phyloP scores from a whole-genome alignment of 2,888 invertebrate genomes.

The Acrobasis suavella region DNA sequence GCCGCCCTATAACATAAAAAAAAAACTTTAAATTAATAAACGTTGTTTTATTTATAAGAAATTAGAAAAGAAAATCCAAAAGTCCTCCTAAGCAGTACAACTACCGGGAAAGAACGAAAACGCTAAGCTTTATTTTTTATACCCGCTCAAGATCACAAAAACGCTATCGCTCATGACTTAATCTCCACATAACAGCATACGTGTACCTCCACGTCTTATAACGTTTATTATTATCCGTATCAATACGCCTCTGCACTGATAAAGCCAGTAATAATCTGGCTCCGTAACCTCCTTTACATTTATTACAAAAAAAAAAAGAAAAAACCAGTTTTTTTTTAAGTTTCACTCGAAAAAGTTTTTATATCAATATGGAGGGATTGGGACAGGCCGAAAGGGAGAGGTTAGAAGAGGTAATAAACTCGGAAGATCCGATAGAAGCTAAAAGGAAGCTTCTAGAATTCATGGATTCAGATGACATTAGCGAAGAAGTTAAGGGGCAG shows the following conservation, averaged over 20 bases:
- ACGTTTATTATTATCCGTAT: conserved; percentile 15
- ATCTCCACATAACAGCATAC: conserved; percentile 44
- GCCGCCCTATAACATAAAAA: too few relatives aligned
- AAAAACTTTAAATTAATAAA: too few relatives aligned
- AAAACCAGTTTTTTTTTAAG: not conserved
- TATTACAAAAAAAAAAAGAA: not conserved
- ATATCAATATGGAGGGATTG: not conserved
- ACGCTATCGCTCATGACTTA: conserved; percentile 31
- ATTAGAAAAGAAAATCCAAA: too few relatives aligned
- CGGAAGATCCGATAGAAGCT: conserved; percentile 64
- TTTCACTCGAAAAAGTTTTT: not conserved
- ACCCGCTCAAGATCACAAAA: not conserved
- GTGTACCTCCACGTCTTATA: conserved; percentile 46
- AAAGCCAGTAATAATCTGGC: not conserved
- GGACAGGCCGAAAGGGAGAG: conserved; percentile 46
- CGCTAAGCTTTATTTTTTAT: too few relatives aligned
- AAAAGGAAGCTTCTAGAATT: conserved; percentile 81
- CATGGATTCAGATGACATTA: conserved; percentile 82
- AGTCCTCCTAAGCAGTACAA: too few relatives aligned
- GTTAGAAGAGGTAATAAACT: conserved; percentile 55
- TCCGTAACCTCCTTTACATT: not conserved
- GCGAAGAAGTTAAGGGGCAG: conserved; percentile 84
- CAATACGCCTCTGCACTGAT: conserved; percentile 21
- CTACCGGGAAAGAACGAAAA: too few relatives aligned
- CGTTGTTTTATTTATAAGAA: too few relatives aligned